Evolutionary conservation across 2,113 vertebrate species (phyloP), one percentile per base, ranked within the genome.

Genomic region (Albula glossodonta): DNA sequence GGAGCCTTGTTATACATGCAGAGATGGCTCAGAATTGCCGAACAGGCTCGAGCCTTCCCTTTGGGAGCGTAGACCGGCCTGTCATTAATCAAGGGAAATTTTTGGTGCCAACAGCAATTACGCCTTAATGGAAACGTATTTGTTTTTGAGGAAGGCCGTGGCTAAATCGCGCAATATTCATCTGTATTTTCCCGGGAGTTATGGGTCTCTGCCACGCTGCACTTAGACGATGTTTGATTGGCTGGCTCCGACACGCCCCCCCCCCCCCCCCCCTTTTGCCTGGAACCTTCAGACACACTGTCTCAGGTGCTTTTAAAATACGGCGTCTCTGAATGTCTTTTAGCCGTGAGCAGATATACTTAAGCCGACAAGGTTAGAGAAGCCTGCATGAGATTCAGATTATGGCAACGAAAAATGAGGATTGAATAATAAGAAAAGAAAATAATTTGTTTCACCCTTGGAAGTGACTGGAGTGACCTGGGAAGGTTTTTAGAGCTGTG

Each of bases 111-210:
- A 11, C 19, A 74, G 70, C 70, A 31, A 74, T 74, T 74, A 74
- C 31, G 70, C n/a, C n/a, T 74, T 74, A 74, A 74, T 74, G 70
- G 70, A 74, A 74, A 74, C 22, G n/a, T 74, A 22, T 74, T 74
- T 74, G n/a, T 74, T 74, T 41, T 74, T 31, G 70, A 6, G 70
- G 70, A 31, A 74, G 70, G 70, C n/a, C 2, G n/a, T 22, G 5
- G 3, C 22, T 22, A 10, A 74, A 31, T 9, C n/a, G 70, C 8
- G 13, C 19, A 4, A 6, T 22, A 74, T 74, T 74, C n/a, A 22
- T 74, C 70, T 31, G 70, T n/a, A 31, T 8, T 74, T 19, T 31
- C 9, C 70, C 22, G 2, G 6, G 70, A 31, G 70, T 31, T 31
- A 31, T 74, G 70, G 9, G n/a, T 31, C 2, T 8, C 22, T 2